These are phyloP conservation scores for Brienomyrus longianalis DNA, from an alignment of 2,113 vertebrate species.

Conservation along the genomic window DNA sequence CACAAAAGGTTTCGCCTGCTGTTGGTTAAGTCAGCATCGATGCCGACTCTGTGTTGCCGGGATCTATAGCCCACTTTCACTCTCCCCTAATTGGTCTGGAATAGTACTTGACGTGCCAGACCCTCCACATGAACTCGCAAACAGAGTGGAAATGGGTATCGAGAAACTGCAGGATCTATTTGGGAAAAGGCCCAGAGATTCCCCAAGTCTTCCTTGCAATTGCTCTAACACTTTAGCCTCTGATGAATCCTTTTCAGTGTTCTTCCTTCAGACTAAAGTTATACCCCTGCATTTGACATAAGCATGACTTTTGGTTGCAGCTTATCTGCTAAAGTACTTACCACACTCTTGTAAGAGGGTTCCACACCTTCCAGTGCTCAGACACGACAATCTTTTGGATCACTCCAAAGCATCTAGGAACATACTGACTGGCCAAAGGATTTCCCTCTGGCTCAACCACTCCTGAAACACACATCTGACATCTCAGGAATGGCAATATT, in stretches of 20 bases:
- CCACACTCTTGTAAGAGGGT: constrained; percentile 46
- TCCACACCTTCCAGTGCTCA: constrained; percentile 56
- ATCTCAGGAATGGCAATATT: not conserved
- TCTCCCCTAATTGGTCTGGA: not conserved
- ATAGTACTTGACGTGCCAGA: not conserved
- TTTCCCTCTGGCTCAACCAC: constrained; percentile 51
- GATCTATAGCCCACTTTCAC: not conserved
- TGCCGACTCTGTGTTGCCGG: not conserved
- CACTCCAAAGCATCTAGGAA: constrained; percentile 54
- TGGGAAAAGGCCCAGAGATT: not conserved
- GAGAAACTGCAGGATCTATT: not conserved
- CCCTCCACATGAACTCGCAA: not conserved
- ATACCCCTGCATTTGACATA: not conserved
- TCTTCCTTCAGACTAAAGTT: not conserved
- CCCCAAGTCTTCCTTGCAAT: not conserved
- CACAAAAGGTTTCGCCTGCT: too few species aligned
- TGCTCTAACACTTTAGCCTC: not conserved
- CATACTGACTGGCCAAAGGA: constrained; percentile 54
- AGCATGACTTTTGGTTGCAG: not conserved
- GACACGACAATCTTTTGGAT: constrained; percentile 49
- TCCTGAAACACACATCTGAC: constrained; percentile 36
- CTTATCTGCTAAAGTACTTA: constrained; percentile 20
- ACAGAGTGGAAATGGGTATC: not conserved
- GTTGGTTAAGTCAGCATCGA: not conserved
- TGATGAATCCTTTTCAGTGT: not conserved